phyloP scores from a whole-genome alignment of 1,140 invertebrate genomes.

The Sipha flava region DNA sequence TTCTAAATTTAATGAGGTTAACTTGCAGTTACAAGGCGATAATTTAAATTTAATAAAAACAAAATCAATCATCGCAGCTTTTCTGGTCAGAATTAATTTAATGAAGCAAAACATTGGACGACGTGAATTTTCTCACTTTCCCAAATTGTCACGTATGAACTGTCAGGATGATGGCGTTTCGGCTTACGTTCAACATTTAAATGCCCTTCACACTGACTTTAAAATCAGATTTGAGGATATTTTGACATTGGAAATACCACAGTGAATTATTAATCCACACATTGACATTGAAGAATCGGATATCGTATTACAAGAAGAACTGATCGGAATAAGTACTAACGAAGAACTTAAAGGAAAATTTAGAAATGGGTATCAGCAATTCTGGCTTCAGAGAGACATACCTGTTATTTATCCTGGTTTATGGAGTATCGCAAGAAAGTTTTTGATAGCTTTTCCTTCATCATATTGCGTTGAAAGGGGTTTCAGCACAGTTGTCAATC shows the following conservation, averaged over 20 bases:
- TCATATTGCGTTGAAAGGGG: not conserved
- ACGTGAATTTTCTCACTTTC: not conserved
- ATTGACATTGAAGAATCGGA: not conserved
- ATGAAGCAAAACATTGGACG: slow-evolving; percentile 22
- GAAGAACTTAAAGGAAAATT: not conserved
- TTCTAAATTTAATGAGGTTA: slow-evolving; percentile 38
- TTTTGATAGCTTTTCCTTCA: not conserved
- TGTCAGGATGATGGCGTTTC: not conserved
- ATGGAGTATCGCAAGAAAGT: not conserved
- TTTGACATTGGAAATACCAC: slow-evolving; percentile 40
- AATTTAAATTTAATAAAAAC: slow-evolving; percentile 39
- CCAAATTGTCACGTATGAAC: not conserved
- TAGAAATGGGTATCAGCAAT: not conserved
- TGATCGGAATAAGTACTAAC: not conserved
- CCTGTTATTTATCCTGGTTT: not conserved
- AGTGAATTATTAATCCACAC: slow-evolving; percentile 39
- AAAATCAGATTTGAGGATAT: slow-evolving; percentile 40
- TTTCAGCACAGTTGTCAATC: not conserved
- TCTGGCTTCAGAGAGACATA: not conserved
- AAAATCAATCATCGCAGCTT: slow-evolving; percentile 35
- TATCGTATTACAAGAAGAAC: not conserved
- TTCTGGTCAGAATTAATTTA: slow-evolving; percentile 16
- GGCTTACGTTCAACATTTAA: slow-evolving; percentile 39
- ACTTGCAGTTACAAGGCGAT: slow-evolving; percentile 38
- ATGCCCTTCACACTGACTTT: slow-evolving; percentile 37